phyloP scores from a whole-genome alignment of 1,140 invertebrate species.

The Ceratosolen fusciceps region DNA sequence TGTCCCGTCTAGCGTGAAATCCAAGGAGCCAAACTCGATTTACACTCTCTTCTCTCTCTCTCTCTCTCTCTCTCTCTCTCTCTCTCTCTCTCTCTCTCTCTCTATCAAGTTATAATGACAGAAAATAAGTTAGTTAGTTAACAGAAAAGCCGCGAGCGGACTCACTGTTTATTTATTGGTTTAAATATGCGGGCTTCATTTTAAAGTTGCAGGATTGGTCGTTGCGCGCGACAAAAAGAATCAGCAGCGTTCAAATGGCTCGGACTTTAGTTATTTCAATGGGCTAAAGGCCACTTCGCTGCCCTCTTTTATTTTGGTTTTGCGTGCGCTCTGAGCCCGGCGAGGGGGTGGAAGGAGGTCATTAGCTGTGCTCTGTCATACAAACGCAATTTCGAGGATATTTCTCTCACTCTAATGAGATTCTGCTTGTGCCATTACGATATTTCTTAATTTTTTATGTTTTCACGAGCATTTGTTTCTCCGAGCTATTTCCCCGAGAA shows the following conservation, averaged over 20 bases:
- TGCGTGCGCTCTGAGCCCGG: too few relatives aligned
- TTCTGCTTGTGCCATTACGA: neutral
- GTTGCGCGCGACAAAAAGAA: neutral
- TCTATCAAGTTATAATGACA: too few relatives aligned
- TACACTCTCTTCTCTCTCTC: neutral
- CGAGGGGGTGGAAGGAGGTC: neutral
- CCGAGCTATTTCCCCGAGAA: neutral
- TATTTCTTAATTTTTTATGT: neutral
- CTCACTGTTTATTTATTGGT: neutral
- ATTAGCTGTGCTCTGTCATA: neutral
- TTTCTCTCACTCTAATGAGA: neutral
- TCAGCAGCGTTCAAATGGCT: neutral
- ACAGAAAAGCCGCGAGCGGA: neutral
- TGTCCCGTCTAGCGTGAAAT: neutral
- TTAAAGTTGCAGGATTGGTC: neutral
- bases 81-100: too few relatives aligned
- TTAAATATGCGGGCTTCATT: neutral
- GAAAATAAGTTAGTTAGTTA: too few relatives aligned
- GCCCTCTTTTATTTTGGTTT: neutral
- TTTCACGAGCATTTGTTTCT: too few relatives aligned
- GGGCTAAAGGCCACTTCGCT: neutral
- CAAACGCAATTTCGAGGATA: neutral
- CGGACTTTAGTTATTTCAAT: neutral
- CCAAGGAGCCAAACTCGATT: slow-evolving; percentile 13
- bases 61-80: neutral